A percentile compares a stretch with the other conserved stretches of the same genome.
These are phyloP conservation scores for Schrankia costaestrigalis DNA, from an alignment of 2,888 invertebrate species.

Conservation along the genomic window DNA sequence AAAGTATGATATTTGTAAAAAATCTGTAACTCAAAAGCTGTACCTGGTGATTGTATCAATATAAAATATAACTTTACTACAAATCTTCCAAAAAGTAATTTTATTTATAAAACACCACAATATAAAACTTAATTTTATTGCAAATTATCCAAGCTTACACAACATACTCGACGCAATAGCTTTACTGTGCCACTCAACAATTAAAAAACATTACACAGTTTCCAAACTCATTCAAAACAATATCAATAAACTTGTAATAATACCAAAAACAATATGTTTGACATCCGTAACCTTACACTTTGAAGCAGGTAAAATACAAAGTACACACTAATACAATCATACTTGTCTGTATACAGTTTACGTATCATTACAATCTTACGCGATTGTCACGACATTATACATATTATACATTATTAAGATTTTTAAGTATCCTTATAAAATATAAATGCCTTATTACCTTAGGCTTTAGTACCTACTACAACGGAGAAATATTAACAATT, in stretches of 20 bases:
- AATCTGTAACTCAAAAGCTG: constrained; percentile 74
- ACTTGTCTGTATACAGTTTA: constrained; percentile 36
- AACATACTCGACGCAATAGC: constrained; percentile 35
- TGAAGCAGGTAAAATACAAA: constrained; percentile 42
- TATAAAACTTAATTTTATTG: constrained; percentile 54
- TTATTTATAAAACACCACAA: constrained; percentile 36
- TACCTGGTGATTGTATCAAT: constrained; percentile 79
- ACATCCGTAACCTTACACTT: constrained; percentile 57
- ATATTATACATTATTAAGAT: constrained; percentile 20
- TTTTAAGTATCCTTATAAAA: constrained; percentile 48
- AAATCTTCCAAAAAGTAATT: constrained; percentile 70
- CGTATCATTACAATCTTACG: constrained; percentile 26
- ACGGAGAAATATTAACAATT: constrained; percentile 56
- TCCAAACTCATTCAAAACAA: constrained; percentile 27
- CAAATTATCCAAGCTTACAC: constrained; percentile 65
- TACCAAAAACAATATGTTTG: constrained; percentile 53
- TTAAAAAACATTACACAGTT: constrained; percentile 48
- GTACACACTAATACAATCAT: constrained; percentile 18
- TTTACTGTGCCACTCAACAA: constrained; percentile 24
- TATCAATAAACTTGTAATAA: constrained; percentile 14
- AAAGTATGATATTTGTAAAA: constrained; percentile 64
- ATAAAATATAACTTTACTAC: constrained; percentile 80
- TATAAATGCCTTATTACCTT: constrained; percentile 55
- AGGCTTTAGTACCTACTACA: constrained; percentile 52
- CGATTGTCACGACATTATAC: constrained; percentile 17